Percentiles rank a stretch among this genome's conserved stretches.
Conservation (phyloP, 2,113 vertebrate species). For the Enhydra lutris region DNA sequence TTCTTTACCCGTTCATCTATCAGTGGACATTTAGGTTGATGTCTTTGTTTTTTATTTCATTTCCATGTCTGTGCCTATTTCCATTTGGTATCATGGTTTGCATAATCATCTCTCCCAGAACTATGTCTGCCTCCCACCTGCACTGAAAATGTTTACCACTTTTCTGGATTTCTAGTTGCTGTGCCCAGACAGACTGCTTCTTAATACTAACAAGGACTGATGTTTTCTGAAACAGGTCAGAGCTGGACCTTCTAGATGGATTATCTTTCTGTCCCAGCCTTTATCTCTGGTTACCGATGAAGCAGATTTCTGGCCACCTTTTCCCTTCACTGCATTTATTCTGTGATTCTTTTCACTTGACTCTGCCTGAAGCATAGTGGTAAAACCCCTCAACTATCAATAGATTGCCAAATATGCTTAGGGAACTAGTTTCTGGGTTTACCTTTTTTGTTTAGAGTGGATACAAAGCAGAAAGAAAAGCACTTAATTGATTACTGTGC, state of each 20-base stretch:
- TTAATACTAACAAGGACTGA: neutral
- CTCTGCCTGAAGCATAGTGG: neutral
- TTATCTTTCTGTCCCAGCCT: neutral
- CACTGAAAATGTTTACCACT: neutral
- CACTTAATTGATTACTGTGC: neutral
- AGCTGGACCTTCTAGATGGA: neutral
- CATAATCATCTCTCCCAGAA: neutral
- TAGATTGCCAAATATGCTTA: neutral
- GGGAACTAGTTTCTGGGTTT: neutral
- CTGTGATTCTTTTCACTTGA: neutral
- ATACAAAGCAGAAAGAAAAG: neutral
- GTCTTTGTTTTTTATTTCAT: neutral
- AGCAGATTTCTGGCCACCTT: neutral
- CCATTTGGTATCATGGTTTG: neutral
- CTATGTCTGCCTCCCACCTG: neutral
- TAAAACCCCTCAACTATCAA: neutral
- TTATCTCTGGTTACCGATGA: neutral
- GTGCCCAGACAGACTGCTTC: neutral
- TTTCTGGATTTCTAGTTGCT: neutral
- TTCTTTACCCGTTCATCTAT: neutral
- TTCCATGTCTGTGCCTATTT: neutral
- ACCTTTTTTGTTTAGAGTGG: neutral
- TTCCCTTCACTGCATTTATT: neutral
- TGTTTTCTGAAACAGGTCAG: neutral
- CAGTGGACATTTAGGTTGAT: neutral